Percentiles rank a stretch among this genome's conserved stretches.
phyloP scores from a whole-genome alignment of 2,888 invertebrate species.

The Lochmaea capreae region DNA sequence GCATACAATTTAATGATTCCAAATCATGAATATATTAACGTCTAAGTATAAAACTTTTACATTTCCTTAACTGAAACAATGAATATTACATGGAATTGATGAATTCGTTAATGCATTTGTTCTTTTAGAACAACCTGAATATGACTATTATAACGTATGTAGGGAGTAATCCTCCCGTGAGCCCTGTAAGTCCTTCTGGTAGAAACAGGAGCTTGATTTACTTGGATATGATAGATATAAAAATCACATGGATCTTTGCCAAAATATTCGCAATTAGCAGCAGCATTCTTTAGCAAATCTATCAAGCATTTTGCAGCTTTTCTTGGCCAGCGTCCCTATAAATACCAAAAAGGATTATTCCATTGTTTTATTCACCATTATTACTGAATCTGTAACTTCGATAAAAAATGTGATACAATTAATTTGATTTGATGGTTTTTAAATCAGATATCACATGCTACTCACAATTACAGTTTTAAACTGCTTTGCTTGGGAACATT shows the following conservation, averaged over 20 bases:
- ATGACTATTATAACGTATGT: conserved; percentile 86
- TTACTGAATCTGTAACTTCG: no score
- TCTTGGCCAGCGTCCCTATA: conserved; percentile 79
- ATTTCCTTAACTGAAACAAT: neutral
- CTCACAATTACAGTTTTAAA: conserved; percentile 76
- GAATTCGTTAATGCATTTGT: conserved; percentile 59
- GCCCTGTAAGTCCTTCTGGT: conserved; percentile 85
- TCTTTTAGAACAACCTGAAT: conserved; percentile 83
- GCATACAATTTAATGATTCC: no score
- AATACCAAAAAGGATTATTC: conserved; percentile 6
- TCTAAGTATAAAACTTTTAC: neutral
- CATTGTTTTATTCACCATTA: neutral
- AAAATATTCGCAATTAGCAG: conserved; percentile 83
- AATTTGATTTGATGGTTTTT: neutral
- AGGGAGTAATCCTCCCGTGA: conserved; percentile 87
- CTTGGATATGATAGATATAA: conserved; percentile 85
- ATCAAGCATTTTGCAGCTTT: conserved; percentile 84
- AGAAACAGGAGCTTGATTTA: conserved; percentile 82
- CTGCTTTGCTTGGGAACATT: conserved; percentile 82
- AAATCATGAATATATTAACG: no score
- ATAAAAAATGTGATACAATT: no score
- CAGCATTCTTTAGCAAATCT: conserved; percentile 82
- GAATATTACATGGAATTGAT: neutral
- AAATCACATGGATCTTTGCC: conserved; percentile 82
- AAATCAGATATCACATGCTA: conserved; percentile 7